Evolutionary conservation across 2,888 invertebrate genomes (phyloP), one percentile per base, ranked within the genome.

Genomic region (Eustalomyia histrio): DNA sequence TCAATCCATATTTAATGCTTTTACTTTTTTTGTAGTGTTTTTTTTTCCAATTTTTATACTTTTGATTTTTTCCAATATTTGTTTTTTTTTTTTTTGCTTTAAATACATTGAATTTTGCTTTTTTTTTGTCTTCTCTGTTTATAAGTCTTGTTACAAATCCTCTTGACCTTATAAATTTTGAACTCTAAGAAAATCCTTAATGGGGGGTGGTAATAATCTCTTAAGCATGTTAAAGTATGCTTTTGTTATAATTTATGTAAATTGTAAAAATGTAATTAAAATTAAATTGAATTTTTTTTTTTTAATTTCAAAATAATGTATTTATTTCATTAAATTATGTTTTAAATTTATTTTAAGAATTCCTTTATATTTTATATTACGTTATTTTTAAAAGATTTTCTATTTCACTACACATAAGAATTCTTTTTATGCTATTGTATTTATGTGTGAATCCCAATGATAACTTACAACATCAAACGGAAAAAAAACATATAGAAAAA

Each of bases 391-490:
- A 52, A 47, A 53, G 29, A 73, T 76, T 73, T 76, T 69, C 61
- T 76, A 76, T 60, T 68, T 64, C 68, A 80, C 58, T 64, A 17
- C 35, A 69, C 64, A 69, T 47, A 52, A 58, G 29, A 47, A 14
- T 58, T 21, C 24, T 52, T 52, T 75, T 75, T 60, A 14, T 47
- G 17, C 47, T 58, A 18, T 21, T 29, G 24, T 52, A 17, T 57
- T 43, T 74, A 18, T 73, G 52, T 21, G 16, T 61, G 29, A 65
- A 65, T 76, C 64, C 35, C 58, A 58, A 58, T 55, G 76, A 72
- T 78, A 67, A 63, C 63, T 63, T 67, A 80, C 57, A 75, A 80
- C 76, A 76, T 65, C 80, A 76, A 76, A 69, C 63, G 71, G 58
- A 63, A 55, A 52, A 43, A 43, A 60, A 24, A 47, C n/a, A 35